Evolutionary conservation across 1,140 invertebrate species (phyloP), one percentile per base, ranked within the genome.

Genomic region (Hirudo medicinalis): DNA sequence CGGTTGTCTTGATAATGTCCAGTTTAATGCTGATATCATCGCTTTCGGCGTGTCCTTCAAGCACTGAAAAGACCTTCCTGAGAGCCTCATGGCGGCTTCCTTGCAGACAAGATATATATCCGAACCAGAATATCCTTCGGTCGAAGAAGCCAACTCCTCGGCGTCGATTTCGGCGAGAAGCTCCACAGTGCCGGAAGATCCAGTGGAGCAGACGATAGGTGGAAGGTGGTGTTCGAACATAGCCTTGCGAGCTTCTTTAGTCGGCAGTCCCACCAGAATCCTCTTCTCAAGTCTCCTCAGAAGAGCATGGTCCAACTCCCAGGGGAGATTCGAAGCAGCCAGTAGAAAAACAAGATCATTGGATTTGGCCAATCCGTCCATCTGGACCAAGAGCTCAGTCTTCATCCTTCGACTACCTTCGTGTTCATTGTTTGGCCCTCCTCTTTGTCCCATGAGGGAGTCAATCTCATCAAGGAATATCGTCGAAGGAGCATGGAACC

Each of bases 271-370:
- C 5, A 95, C 87, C 32, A 90, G 82, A 72, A 96, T 89, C 71
- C 90, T 85, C 80, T 94, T 95, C 77, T 96, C 93, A 66, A 96
- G 85, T 69, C 93, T 85, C 67, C 93, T 82, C 54, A 96, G 79
- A 77, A 96, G 88, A 0, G 93, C 92, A 74, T 88, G 83, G 80
- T 96, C 93, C 72, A 94, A 85, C 78, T 92, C 90, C 93, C 92
- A 96, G 13, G 93, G 93, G 71, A 90, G 81, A 81, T 97, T 97
- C 22, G 92, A 91, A 67, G 91, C 90, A 27, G 91, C 91, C 57
- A 97, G 81, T 0, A 96, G 82, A 76, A 95, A 89, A 43, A 96
- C 87, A 43, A 86, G 80, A 74, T 84, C 82, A 70, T 87, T 85
- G 11, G 86, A 79, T 74, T 82, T 81, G 22, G 80, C 76, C n/a